These are phyloP conservation scores for Alosa sapidissima DNA, from an alignment of 2,797 vertebrate genomes.

Conservation along the genomic window DNA sequence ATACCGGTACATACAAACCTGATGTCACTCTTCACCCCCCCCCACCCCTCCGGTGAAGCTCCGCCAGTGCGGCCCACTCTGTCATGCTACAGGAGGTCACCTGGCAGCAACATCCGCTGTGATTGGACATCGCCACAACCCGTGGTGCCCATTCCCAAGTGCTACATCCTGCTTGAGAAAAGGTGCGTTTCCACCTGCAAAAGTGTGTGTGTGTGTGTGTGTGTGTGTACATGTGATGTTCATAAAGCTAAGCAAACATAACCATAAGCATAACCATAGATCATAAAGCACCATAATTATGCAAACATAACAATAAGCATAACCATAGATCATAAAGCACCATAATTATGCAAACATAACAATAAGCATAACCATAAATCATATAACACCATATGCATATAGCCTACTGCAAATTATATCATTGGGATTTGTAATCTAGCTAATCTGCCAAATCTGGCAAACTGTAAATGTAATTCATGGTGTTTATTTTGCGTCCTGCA, in stretches of 20 bases:
- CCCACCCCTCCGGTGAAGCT: conserved; percentile 61
- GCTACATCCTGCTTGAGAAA: conserved; percentile 71
- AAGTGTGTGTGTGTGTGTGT: background rate
- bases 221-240: too few species aligned
- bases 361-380: too few species aligned
- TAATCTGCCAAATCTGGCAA: background rate
- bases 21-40: background rate
- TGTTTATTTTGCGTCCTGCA: background rate
- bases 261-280: too few species aligned
- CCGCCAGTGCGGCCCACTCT: conserved; percentile 72
- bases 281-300: too few species aligned
- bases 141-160: conserved; percentile 55
- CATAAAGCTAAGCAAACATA: too few species aligned
- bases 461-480: background rate
- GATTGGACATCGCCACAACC: conserved; percentile 69
- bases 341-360: too few species aligned
- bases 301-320: too few species aligned
- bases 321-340: too few species aligned
- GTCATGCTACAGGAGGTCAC: conserved; percentile 79
- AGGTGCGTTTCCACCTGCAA: conserved; percentile 58
- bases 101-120: conserved; percentile 76
- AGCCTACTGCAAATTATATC: too few species aligned
- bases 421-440: too few species aligned
- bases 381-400: background rate
- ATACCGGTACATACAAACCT: background rate